A percentile compares a stretch with the other conserved stretches of the same genome.
Conservation (phyloP, 92 coral and sea anemone species). For the Phenganax stokvisi region DNA sequence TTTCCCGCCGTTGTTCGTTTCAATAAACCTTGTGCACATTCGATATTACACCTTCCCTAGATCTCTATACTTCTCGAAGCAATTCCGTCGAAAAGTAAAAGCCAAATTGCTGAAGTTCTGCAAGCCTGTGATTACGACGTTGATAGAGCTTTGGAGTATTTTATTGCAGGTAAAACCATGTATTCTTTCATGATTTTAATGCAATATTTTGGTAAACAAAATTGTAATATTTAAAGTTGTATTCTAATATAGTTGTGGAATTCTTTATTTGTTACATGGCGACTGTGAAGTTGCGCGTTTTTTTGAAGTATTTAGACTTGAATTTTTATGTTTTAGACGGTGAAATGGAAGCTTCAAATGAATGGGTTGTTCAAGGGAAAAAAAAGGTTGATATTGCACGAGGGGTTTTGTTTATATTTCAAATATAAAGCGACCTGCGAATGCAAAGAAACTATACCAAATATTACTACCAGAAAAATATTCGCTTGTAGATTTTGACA, state of each 20-base stretch:
- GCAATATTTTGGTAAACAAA: background rate
- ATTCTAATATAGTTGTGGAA: background rate
- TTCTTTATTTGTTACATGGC: background rate
- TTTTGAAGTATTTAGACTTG: background rate
- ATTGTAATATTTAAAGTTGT: background rate
- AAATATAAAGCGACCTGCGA: conserved; percentile 11
- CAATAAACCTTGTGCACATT: background rate
- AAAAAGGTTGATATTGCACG: conserved; percentile 3
- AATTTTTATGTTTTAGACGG: conserved; percentile 12
- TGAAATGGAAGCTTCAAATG: conserved; percentile 23
- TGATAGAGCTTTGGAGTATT: conserved; percentile 69
- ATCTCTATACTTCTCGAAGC: conserved; percentile 66
- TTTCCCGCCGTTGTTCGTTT: conserved; percentile 17
- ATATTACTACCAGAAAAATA: background rate
- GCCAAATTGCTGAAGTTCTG: conserved; percentile 73
- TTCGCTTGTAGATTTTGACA: background rate
- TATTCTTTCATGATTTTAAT: background rate
- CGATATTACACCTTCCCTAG: conserved; percentile 1
- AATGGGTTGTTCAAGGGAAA: conserved; percentile 39
- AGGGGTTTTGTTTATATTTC: background rate
- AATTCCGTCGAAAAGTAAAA: conserved; percentile 73
- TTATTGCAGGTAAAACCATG: conserved; percentile 57
- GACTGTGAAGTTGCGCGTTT: background rate
- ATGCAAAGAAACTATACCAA: background rate
- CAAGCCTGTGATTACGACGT: conserved; percentile 93